Base-by-base conservation (phyloP, 2,888 invertebrate genomes). In the Leptarthrus brevirostris region DNA sequence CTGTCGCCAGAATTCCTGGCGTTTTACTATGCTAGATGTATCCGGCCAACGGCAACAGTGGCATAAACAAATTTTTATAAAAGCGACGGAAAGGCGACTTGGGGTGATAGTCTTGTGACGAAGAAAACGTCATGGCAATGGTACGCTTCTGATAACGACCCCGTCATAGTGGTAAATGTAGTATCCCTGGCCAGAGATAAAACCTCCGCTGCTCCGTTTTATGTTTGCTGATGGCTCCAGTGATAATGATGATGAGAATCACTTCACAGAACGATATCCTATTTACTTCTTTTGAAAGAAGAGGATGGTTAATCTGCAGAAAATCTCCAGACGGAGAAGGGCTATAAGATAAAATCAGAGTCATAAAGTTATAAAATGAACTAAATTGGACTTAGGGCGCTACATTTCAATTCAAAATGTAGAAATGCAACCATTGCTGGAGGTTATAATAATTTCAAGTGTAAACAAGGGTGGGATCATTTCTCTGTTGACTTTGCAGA, bases 1-100 rank as follows among this genome's bases (percentile, higher is more conserved):
- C 49, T 71, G 74, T 70, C 74, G 74, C 74, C 74, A 74, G 74
- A 56, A 54, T 47, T 74, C 74, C 70, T 70, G 71, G 74, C 61
- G 58, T 70, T 52, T 34, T 30, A 20, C 58, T 20, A 20, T 30
- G 22, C 61, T 49, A 22, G 20, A 8, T 47, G 61, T 34, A 49
- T 64, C 61, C 49, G 34, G 61, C 64, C 61, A 49, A 49, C 64
- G 47, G 12, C 49, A 64, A 16, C 64, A 40, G 6, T 20, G 40
- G 40, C 40, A 36, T 61, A 40, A 36, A 61, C 61, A 61, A 47
- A 47, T 47, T n/a, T n/a, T 47, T 12, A 5, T 20, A 18, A 61
- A 3, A 61, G 61, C 22, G 40, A 40, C 22, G 14, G 40, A 1
- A 6, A 34, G 40, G 22, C 61, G 14, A 6, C 40, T 12, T 3